A percentile compares a stretch with the other conserved stretches of the same genome.
Conservation (phyloP, 2,113 vertebrate species). For the Garra rufa region DNA sequence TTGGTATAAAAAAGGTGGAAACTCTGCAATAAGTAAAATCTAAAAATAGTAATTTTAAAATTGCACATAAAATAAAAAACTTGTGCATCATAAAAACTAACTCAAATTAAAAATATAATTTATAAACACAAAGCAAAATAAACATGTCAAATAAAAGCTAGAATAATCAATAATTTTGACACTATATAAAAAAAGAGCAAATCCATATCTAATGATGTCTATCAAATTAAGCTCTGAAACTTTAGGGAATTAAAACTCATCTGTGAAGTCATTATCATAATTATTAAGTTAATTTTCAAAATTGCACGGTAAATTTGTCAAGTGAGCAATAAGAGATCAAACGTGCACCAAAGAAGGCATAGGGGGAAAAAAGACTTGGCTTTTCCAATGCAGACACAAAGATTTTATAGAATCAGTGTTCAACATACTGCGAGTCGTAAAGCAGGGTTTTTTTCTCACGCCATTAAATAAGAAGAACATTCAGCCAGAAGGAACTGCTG, state of each 20-base stretch:
- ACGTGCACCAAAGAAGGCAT: not conserved
- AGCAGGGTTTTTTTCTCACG: not conserved
- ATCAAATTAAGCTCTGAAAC: not conserved
- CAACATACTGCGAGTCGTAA: constrained; percentile 28
- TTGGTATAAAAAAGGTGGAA: not conserved
- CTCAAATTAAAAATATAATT: not conserved
- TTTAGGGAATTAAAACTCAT: not conserved
- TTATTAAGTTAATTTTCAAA: not conserved
- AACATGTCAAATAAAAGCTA: not conserved
- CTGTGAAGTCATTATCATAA: constrained; percentile 27
- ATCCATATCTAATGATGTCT: constrained; percentile 18
- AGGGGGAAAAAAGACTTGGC: not conserved
- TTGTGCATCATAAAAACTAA: not conserved
- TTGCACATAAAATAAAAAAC: not conserved
- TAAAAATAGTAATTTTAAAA: not conserved
- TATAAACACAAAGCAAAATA: not conserved
- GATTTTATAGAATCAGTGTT: constrained; percentile 19
- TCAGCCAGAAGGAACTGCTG: constrained; percentile 39
- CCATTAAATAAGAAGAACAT: constrained; percentile 43
- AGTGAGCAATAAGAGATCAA: constrained; percentile 15
- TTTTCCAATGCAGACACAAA: not conserved
- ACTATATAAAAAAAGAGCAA: not conserved
- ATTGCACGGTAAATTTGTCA: constrained; percentile 14
- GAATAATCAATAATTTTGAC: not conserved
- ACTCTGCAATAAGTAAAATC: not conserved